Base-by-base conservation (phyloP, 2,113 vertebrate species). In the Syngnathus typhle region DNA sequence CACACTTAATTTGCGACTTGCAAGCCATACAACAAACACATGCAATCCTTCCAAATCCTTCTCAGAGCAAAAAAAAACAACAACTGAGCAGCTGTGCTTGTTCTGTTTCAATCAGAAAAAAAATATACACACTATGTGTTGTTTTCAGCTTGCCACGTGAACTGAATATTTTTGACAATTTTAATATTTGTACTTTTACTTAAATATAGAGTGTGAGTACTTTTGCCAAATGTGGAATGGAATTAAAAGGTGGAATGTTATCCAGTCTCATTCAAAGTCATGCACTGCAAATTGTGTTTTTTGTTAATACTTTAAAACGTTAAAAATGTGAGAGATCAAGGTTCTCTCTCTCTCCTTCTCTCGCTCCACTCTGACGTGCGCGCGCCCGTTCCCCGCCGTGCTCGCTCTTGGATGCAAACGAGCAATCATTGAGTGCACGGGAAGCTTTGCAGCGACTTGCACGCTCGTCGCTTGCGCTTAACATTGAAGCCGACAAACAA, bases 41-140 rank as follows among this genome's bases (percentile, higher is more conserved):
- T 69, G 72, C 69, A 70, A 78, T 78, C 69, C 69, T 80, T 70
- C 23, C 52, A 72, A 79, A 81, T 70, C 73, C 65, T 39, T 77
- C 59, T 63, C 19, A 75, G 69, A 71, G 71, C 64, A 65, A 79
- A 55, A 23, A 55, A 77, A 64, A n/a, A n/a, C n/a, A n/a, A 72
- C 81, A 76, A 67, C 68, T 65, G 36, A 77, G 69, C 73, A 74
- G 63, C 73, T 80, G 67, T 73, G 75, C 71, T 62, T 32, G 46
- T 55, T 4, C 67, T 60, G 71, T 69, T 63, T 73, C 49, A 60
- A 52, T 64, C 52, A 44, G 19, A 32, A 71, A 43, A 64, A 36
- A 11, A 41, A 63, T 65, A 38, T 62, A 7, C 27, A 8, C 49
- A 52, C 39, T 46, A 56, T 19, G 18, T 65, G 54, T 59, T 19